Percentiles rank a stretch among this genome's conserved stretches.
phyloP scores from a whole-genome alignment of 2,888 invertebrate species.

The Lasius fuliginosus region DNA sequence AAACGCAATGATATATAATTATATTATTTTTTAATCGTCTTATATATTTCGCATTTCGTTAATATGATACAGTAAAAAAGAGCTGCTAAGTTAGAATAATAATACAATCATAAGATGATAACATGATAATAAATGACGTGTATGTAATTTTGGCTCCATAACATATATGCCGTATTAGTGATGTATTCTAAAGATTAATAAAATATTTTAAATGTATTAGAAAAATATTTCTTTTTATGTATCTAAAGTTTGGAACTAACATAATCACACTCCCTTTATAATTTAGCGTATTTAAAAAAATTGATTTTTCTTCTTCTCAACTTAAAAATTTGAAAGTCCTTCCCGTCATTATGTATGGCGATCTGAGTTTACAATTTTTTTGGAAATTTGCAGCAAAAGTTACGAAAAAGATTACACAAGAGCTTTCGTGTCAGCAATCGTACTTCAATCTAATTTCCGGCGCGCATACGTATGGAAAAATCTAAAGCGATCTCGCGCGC shows the following conservation, averaged over 20 bases:
- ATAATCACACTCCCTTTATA: background rate
- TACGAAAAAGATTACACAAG: background rate
- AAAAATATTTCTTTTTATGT: background rate
- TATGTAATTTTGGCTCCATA: background rate
- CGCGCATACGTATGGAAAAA: background rate
- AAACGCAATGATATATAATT: background rate
- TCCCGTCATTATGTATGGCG: background rate
- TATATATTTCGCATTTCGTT: background rate
- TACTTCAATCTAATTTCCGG: background rate
- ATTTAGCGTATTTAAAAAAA: background rate
- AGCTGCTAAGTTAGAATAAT: background rate
- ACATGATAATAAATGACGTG: background rate
- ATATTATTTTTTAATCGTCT: background rate
- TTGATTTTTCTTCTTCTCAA: background rate
- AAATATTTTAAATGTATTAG: background rate
- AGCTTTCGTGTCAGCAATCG: background rate
- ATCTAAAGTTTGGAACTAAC: background rate
- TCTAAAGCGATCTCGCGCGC: slow-evolving; percentile 36
- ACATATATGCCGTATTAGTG: background rate
- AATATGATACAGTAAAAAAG: background rate
- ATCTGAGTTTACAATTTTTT: background rate
- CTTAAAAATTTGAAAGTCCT: background rate
- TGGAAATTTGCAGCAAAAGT: background rate
- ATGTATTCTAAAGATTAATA: background rate
- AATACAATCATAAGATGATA: background rate